A percentile compares a stretch with the other conserved stretches of the same genome.
These are phyloP conservation scores for Penaeus monodon DNA, from an alignment of 2,888 invertebrate species.

Conservation along the genomic window DNA sequence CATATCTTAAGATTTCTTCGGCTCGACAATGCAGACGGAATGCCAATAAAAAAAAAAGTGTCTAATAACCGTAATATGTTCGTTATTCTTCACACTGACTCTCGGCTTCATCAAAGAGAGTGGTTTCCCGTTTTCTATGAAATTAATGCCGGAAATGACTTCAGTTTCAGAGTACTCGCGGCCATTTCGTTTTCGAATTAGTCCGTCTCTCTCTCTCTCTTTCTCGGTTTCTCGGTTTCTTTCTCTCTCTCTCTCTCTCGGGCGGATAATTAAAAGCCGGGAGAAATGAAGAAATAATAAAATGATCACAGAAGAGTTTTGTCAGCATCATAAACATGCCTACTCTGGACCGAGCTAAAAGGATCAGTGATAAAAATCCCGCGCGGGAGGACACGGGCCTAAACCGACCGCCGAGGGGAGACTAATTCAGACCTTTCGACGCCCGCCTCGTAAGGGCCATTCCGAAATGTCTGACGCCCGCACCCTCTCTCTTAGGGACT, in stretches of 20 bases:
- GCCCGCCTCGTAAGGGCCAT: background rate
- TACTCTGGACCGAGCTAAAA: conserved; percentile 60
- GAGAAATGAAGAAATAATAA: conserved; percentile 57
- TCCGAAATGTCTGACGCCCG: background rate
- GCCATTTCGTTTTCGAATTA: no score
- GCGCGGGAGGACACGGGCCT: conserved; percentile 7
- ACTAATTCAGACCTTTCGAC: conserved; percentile 10
- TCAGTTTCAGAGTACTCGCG: background rate
- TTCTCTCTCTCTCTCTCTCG: background rate
- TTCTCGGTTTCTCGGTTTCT: background rate
- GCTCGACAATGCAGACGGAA: no score
- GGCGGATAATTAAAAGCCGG: conserved; percentile 44
- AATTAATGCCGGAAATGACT: background rate
- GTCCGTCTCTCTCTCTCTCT: background rate
- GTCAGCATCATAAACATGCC: conserved; percentile 62
- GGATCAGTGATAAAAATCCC: conserved; percentile 62
- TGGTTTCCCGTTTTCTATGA: no score
- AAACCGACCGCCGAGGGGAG: conserved; percentile 6
- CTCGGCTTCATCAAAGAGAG: no score
- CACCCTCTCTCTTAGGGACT: conserved; percentile 48
- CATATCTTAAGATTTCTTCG: no score
- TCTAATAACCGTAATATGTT: no score
- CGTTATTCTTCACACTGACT: no score
- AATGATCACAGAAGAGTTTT: conserved; percentile 52
- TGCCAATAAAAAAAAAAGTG: no score